A percentile compares a stretch with the other conserved stretches of the same genome.
Evolutionary conservation across 2,113 vertebrate genomes (phyloP).

Genomic region (Pedionomus torquatus): DNA sequence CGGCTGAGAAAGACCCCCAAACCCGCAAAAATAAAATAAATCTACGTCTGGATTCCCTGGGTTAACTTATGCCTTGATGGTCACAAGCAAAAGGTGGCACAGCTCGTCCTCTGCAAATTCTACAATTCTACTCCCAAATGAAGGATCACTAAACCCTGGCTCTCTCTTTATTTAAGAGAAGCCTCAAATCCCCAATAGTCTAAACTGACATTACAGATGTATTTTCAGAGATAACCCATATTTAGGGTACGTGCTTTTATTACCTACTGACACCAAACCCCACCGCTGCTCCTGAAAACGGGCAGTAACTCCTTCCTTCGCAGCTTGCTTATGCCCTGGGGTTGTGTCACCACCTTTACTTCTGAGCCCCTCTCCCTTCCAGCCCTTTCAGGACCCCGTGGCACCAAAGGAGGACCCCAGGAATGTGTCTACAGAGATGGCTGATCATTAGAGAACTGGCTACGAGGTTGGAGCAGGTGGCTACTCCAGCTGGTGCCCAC

Average conservation of each 20-base stretch:
- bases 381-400: fast-evolving
- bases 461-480: neutral
- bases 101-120: neutral
- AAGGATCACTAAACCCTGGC: neutral
- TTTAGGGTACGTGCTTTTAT: neutral
- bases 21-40: neutral
- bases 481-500: neutral
- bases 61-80: fast-evolving
- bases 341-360: neutral
- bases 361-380: fast-evolving
- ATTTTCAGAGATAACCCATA: neutral
- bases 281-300: fast-evolving
- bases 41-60: neutral
- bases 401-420: fast-evolving
- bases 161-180: fast-evolving
- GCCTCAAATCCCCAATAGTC: neutral
- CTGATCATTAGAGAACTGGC: neutral
- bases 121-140: neutral
- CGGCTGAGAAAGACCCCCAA: fast-evolving
- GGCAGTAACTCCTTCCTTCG: neutral
- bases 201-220: neutral
- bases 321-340: neutral
- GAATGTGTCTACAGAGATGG: neutral
- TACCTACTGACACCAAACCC: neutral
- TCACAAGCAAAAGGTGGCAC: neutral